Evolutionary conservation across 2,113 vertebrate species (phyloP), one percentile per base, ranked within the genome.

Genomic region (Bambusicola thoracicus): DNA sequence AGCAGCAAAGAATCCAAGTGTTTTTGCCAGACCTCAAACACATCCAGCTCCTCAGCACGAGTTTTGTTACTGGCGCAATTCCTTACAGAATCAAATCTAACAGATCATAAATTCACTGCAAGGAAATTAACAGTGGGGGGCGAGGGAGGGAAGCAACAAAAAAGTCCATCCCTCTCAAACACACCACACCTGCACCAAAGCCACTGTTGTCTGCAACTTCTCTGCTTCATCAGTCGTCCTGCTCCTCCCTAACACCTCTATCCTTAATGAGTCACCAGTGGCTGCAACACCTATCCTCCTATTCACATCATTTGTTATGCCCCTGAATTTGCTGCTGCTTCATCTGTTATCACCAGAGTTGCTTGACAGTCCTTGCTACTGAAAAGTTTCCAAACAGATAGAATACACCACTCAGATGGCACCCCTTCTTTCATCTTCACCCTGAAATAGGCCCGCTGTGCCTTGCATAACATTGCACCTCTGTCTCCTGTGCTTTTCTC

Each of bases 251-350:
- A 20, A 22, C 11, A n/a, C 18, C 3, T 46, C 51, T 32, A 11
- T 15, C 22, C 20, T 11, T 19, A 12, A 8, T 2, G 10, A 20
- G 0, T 1, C 5, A 10, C 29, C 29, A 19, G 58, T 1, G 6
- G 29, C 12, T 1, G 0, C 49, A 20, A 30, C 51, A 53, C 51
- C 51, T 3, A 18, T 27, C 7, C 29, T 43, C 24, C 3, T 21
- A 13, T 6, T 43, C 30, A 20, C 40, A 10, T 11, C 2, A 14
- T 38, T 13, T 32, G 29, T 34, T 36, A 6, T 8, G 27, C 2
- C 46, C 34, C 68, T 40, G 25, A 55, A 11, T 9, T 51, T 4
- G 6, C 11, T 55, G 8, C 55, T 55, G 8, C 55, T 6, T 12
- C 8, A 7, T 1, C 13, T 56, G 6, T 14, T 7, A 36, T 2